Base-by-base conservation (phyloP, 2,797 vertebrate species). In the Manis pentadactyla region DNA sequence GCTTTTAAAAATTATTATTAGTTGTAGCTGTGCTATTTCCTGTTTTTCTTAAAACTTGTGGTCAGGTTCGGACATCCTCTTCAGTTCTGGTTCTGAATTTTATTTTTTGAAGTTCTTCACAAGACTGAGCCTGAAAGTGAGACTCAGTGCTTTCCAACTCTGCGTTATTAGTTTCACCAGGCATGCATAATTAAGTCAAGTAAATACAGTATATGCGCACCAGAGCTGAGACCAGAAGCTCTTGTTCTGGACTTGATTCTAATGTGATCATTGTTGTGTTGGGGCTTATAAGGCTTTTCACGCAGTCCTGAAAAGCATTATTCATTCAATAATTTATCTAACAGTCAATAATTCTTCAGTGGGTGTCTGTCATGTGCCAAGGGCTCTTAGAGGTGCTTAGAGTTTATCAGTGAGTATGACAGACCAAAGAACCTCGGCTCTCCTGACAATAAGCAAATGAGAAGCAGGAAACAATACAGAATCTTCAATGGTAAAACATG, bases 11-110 rank as follows among this genome's bases (percentile, higher is more conserved):
- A 64, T 71, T 64, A 46, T n/a, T 66, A 84, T 51, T 82, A 68
- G 64, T 42, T 69, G 11, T 86, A 46, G 27, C 46, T 63, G 7
- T 79, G 73, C 13, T 77, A 77, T 14, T 75, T 84, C 25, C 27
- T 64, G 27, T 59, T 87, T 93, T 91, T 78, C 39, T 89, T 63
- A 79, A 78, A 90, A 89, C 37, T 27, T 57, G 27, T 29, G 25
- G 7, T 84, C 37, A 78, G n/a, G 13, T 59, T 88, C 15, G 5
- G 49, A 61, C 8, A n/a, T 71, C 57, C 6, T 63, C 49, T 75
- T 84, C 25, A 49, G 79, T 91, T 74, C 42, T 86, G 17, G 19
- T 51, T 96, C 88, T 63, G 13, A 88, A 42, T 87, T 92, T 94
- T 81, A 19, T 34, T 39, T 87, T 93, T 90, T 29, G 23, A 63